phyloP scores from a whole-genome alignment of 2,113 vertebrate genomes.

The Cyphomyrus discorhynchus region DNA sequence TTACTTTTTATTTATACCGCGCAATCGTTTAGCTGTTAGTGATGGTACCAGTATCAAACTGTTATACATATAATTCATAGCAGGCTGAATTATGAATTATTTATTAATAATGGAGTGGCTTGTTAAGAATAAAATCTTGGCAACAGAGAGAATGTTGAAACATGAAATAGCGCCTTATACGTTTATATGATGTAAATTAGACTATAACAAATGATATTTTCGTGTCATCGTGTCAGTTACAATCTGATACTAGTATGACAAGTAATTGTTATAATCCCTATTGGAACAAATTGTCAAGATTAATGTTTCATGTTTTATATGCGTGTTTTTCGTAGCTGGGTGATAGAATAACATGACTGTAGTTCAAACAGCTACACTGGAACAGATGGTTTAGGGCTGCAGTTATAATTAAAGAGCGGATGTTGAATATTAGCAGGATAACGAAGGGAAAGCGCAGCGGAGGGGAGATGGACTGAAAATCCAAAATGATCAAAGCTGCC shows the following conservation, averaged over 20 bases:
- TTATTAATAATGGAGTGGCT: not conserved
- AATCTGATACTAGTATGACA: not conserved
- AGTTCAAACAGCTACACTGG: slow-evolving; percentile 33
- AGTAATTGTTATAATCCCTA: slow-evolving; percentile 1
- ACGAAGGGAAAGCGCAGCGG: slow-evolving; percentile 32
- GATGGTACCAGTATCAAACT: no score
- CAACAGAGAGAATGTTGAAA: not conserved
- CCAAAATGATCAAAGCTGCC: slow-evolving; percentile 37
- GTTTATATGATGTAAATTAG: not conserved
- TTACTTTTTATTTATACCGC: not conserved
- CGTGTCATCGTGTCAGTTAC: not conserved
- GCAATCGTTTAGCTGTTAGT: not conserved
- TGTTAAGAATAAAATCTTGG: not conserved
- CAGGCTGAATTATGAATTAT: not conserved
- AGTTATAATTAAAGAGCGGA: slow-evolving; percentile 48
- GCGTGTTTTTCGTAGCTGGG: slow-evolving; percentile 18
- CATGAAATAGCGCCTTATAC: not conserved
- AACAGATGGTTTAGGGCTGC: slow-evolving; percentile 48
- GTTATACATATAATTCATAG: not conserved
- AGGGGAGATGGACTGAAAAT: slow-evolving; percentile 39
- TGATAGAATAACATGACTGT: slow-evolving; percentile 15
- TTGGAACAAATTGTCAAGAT: slow-evolving; percentile 3
- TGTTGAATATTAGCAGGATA: slow-evolving; percentile 52
- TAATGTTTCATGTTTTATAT: slow-evolving; percentile 17
- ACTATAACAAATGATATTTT: not conserved